Conservation (phyloP, 2,113 vertebrate species). For the Odontesthes bonariensis region DNA sequence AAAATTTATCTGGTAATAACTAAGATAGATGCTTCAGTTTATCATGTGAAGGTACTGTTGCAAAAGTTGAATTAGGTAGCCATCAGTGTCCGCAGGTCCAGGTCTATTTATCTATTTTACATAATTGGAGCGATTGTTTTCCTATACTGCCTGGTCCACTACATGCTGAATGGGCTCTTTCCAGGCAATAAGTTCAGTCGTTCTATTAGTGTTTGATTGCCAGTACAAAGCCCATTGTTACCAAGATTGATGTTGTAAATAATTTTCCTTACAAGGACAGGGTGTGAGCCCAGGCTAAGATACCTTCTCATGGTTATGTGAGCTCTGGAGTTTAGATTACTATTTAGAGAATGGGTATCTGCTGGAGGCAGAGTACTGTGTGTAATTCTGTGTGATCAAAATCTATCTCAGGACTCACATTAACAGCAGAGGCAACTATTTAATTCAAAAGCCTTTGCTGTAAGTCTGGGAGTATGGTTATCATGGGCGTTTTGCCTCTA, state of each 20-base stretch:
- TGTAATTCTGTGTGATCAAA: not conserved
- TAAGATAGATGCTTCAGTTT: constrained; percentile 39
- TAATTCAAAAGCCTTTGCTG: not conserved
- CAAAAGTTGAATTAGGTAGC: constrained; percentile 11
- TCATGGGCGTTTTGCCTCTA: not conserved
- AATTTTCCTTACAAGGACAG: not conserved
- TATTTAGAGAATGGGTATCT: not conserved
- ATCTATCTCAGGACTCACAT: not conserved
- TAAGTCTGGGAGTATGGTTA: not conserved
- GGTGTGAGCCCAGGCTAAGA: not conserved
- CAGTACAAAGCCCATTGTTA: constrained; percentile 32
- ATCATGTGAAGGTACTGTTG: constrained; percentile 23
- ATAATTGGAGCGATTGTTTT: constrained; percentile 41
- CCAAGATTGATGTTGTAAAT: constrained; percentile 46
- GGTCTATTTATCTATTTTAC: constrained; percentile 35
- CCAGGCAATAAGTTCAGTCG: constrained; percentile 32
- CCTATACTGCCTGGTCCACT: not conserved
- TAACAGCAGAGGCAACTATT: constrained; percentile 9
- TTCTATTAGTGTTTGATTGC: constrained; percentile 33
- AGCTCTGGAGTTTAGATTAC: not conserved
- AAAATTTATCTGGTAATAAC: constrained; percentile 21
- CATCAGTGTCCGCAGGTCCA: constrained; percentile 11
- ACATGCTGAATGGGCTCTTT: constrained; percentile 53
- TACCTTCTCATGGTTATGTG: not conserved
- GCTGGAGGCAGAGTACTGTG: not conserved